Evolutionary conservation across 2,113 vertebrate genomes (phyloP), one percentile per base, ranked within the genome.

Genomic region (Malurus elegans): DNA sequence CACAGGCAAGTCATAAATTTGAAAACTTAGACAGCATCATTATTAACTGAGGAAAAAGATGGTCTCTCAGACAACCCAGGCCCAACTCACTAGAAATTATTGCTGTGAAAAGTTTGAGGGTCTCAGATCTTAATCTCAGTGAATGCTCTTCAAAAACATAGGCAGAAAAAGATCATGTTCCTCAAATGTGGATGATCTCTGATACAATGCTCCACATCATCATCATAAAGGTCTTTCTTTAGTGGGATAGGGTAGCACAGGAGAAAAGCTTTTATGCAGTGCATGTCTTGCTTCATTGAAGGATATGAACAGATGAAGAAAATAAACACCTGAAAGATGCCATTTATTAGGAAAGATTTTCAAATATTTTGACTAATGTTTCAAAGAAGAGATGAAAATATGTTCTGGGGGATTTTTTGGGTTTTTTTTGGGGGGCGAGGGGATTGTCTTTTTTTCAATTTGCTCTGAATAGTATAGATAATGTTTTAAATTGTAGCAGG

Each of bases 391-490:
- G 65, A 78, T 14, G 2, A 48, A 54, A 69, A 76, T 31, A 12
- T 12, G 1, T 45, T 80, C 7, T 31, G 5, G 10, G 0, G n/a
- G n/a, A n/a, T n/a, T 3, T 42, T 50, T 47, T 60, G 14, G 32
- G 25, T 32, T 32, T 44, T 31, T 12, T 60, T 60, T 26, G 6
- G 14, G 45, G 36, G 36, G 36, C n/a, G n/a, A n/a, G 38, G 38
- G 38, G 38, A 4, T 12, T 56, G 20, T n/a, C 31, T 16, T 58
- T 56, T 15, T 34, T 57, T 5, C 7, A 18, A 26, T 54, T 70
- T 88, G 4, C 9, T 80, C 45, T 66, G 14, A 83, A 60, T 62
- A 65, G 4, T 21, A 4, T 32, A 62, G 66, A 3, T n/a, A 66
- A 58, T 50, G 4, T 20, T 69, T 89, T 85, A 60, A 91, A 60